Conservation (phyloP, 92 coral and sea anemone genomes). For the Parazoanthus darwini region DNA sequence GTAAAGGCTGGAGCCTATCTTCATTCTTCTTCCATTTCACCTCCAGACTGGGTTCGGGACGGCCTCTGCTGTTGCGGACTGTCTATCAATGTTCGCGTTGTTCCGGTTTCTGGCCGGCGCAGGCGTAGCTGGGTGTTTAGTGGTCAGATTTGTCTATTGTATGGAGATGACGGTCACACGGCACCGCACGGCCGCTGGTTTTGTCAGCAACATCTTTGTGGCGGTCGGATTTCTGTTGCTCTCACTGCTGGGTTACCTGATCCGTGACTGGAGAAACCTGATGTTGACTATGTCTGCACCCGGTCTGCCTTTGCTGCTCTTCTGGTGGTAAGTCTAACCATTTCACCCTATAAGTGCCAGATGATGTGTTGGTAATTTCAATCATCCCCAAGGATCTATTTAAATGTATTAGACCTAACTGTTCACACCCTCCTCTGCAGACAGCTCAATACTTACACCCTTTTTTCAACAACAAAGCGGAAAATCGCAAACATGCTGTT, state of each 20-base stretch:
- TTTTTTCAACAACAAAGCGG: no score
- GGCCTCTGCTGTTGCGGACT: slow-evolving; percentile 62
- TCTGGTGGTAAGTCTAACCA: slow-evolving; percentile 66
- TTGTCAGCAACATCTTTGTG: slow-evolving; percentile 70
- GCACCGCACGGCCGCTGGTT: slow-evolving; percentile 78
- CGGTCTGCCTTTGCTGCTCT: slow-evolving; percentile 47
- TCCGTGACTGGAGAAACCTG: slow-evolving; percentile 78
- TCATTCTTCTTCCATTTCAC: neutral
- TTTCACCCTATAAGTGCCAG: no score
- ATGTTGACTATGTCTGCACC: slow-evolving; percentile 67
- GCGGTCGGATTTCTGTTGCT: slow-evolving; percentile 66
- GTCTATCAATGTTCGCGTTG: slow-evolving; percentile 73
- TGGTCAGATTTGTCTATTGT: slow-evolving; percentile 79
- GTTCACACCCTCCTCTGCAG: no score
- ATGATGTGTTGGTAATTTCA: no score
- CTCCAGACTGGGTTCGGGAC: slow-evolving; percentile 51
- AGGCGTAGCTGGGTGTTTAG: slow-evolving; percentile 69
- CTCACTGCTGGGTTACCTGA: slow-evolving; percentile 63
- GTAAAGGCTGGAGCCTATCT: no score
- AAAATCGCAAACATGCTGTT: no score
- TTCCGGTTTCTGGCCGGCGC: slow-evolving; percentile 70
- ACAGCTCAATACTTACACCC: no score
- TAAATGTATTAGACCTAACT: no score
- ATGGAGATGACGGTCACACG: slow-evolving; percentile 72
- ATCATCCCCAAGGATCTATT: no score